Base-by-base conservation (phyloP, 2,113 vertebrate species). In the Cettia cetti region DNA sequence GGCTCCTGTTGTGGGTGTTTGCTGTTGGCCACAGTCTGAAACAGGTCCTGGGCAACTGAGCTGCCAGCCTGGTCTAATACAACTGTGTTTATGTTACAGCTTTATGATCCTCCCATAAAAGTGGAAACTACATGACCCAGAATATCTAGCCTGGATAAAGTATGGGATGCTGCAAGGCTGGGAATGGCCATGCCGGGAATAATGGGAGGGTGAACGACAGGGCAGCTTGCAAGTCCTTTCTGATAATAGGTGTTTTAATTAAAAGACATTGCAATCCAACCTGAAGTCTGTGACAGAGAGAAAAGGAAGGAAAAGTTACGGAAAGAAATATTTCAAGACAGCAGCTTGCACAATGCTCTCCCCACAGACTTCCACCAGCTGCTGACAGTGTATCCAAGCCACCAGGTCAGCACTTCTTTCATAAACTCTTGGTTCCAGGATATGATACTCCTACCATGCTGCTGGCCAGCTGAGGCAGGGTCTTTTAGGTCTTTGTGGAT, bases 391-490 rank as follows among this genome's bases (percentile, higher is more conserved):
- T 49, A 35, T 44, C 64, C 52, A 70, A 83, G 69, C 60, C 65
- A 78, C 0, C 17, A 64, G 69, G 49, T 44, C 86, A 92, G 26
- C 24, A 37, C 4, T 52, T 74, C n/a, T 82, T 77, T 40, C 3
- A 3, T 71, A 78, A 86, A 37, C 42, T 83, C 33, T 45, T 37
- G 7, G 15, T 77, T 94, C 35, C 40, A 81, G 52, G 45, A 3
- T 56, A n/a, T 28, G 24, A 31, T 42, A 13, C 17, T 24, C 0
- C 0, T n/a, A 53, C 27, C 2, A 1, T 33, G 60, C 31, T 75
- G 22, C 77, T 90, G 53, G 50, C 59, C 82, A 13, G 1, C 54
- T 84, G 68, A 70, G 81, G 60, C 52, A 68, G 71, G 50, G 60
- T 66, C 37, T 89, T 90, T 45, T 50, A 74, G 42, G 13, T 40